A percentile compares a stretch with the other conserved stretches of the same genome.
Evolutionary conservation across 2,113 vertebrate genomes (phyloP).

Genomic region (Paralichthys olivaceus): DNA sequence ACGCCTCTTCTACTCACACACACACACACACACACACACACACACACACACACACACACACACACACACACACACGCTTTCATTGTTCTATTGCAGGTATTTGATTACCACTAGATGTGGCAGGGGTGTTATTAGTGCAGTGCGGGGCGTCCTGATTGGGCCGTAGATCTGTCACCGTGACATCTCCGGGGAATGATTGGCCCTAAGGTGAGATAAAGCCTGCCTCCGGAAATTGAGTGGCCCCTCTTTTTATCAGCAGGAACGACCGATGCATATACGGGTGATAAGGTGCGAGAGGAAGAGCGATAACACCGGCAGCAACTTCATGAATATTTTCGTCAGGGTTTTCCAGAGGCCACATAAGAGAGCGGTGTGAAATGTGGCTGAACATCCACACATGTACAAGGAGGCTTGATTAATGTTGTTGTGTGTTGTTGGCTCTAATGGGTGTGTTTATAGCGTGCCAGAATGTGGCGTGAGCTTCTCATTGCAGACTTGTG

Average conservation of each 20-base stretch:
- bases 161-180: conserved; percentile 60
- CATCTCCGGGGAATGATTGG: conserved; percentile 56
- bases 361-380: not conserved
- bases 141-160: conserved; percentile 55
- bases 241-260: conserved; percentile 6
- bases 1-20: conserved; percentile 7
- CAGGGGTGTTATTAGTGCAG: conserved; percentile 43
- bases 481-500: conserved; percentile 8
- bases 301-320: not conserved
- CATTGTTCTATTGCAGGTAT: conserved; percentile 43
- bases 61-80: not conserved
- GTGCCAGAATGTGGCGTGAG: conserved; percentile 4
- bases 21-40: conserved; percentile 3
- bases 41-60: not conserved
- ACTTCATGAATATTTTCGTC: not conserved
- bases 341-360: not conserved
- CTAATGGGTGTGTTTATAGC: conserved; percentile 1
- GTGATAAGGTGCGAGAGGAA: conserved; percentile 22
- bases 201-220: conserved; percentile 41
- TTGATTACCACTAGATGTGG: conserved; percentile 62
- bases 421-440: not conserved
- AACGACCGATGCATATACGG: conserved; percentile 28
- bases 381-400: conserved; percentile 30
- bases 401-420: conserved; percentile 23
- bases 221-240: conserved; percentile 37